Percentiles rank a stretch among this genome's conserved stretches.
Conservation (phyloP, 2,113 vertebrate genomes). For the Alectura lathami region DNA sequence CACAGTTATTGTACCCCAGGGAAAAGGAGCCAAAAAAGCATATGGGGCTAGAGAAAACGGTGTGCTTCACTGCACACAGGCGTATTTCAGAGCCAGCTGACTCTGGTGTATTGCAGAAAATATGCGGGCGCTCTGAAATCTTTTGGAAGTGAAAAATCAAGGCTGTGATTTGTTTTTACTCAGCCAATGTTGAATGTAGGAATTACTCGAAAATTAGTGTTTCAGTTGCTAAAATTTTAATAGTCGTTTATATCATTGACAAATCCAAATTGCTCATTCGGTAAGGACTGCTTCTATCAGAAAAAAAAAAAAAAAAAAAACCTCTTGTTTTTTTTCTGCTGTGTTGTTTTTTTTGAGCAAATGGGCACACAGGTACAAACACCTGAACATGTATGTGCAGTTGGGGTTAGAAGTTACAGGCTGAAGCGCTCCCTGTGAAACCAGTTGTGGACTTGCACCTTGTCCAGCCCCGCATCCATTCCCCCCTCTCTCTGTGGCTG, state of each 20-base stretch:
- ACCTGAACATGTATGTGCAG: not conserved
- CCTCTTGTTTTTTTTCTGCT: not conserved
- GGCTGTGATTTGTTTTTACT: not conserved
- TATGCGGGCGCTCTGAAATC: not conserved
- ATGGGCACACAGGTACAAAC: not conserved
- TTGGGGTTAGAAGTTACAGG: not conserved
- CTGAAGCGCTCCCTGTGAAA: not conserved
- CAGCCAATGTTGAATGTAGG: not conserved
- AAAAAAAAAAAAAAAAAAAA: not conserved
- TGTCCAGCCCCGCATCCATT: not conserved
- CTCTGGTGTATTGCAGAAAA: slow-evolving; percentile 1
- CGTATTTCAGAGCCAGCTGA: slow-evolving; percentile 10
- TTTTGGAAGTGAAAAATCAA: not conserved
- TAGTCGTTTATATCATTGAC: not conserved
- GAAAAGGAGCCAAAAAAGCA: slow-evolving; percentile 68
- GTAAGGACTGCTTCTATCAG: not conserved
- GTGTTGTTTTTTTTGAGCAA: not conserved
- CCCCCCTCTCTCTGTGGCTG: not conserved
- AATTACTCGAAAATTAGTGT: not conserved
- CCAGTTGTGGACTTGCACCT: not conserved
- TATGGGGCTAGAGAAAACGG: slow-evolving; percentile 50
- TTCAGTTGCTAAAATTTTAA: not conserved
- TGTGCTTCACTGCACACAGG: slow-evolving; percentile 44
- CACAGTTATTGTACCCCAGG: slow-evolving; percentile 60
- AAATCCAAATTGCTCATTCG: not conserved